Evolutionary conservation across 2,888 invertebrate species (phyloP).

Genomic region (Linnaemya vulpina): DNA sequence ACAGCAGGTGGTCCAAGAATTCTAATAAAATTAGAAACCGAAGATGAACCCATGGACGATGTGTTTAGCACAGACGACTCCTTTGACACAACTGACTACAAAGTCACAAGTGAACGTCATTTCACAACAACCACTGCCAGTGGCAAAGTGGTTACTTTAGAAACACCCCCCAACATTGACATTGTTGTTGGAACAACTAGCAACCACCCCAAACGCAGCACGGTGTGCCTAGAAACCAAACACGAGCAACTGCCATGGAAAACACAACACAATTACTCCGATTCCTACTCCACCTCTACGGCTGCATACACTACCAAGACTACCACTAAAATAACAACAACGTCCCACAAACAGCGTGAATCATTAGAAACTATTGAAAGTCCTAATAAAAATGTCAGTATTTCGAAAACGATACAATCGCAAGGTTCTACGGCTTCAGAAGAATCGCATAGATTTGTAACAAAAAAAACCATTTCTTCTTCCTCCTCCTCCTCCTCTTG

Average conservation of each 20-base stretch:
- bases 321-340: constrained; percentile 76
- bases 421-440: constrained; percentile 78
- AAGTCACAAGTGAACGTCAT: constrained; percentile 75
- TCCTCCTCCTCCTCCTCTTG: constrained; percentile 57
- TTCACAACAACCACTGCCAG: constrained; percentile 69
- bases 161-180: constrained; percentile 80
- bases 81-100: constrained; percentile 78
- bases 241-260: constrained; percentile 68
- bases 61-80: constrained; percentile 68
- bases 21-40: constrained; percentile 79
- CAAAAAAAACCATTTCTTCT: constrained; percentile 76
- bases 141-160: constrained; percentile 74
- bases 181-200: constrained; percentile 77
- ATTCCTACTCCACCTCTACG: constrained; percentile 74
- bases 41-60: constrained; percentile 65
- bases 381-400: constrained; percentile 73
- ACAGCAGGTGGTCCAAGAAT: constrained; percentile 80
- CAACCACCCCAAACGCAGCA: constrained; percentile 78
- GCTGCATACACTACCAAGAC: constrained; percentile 78
- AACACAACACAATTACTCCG: constrained; percentile 73
- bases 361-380: constrained; percentile 62
- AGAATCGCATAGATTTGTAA: constrained; percentile 79
- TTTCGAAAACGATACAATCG: constrained; percentile 80
- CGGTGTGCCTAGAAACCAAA: constrained; percentile 65
- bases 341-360: constrained; percentile 70